Base-by-base conservation (phyloP, 2,113 vertebrate genomes). In the Columba janthina region DNA sequence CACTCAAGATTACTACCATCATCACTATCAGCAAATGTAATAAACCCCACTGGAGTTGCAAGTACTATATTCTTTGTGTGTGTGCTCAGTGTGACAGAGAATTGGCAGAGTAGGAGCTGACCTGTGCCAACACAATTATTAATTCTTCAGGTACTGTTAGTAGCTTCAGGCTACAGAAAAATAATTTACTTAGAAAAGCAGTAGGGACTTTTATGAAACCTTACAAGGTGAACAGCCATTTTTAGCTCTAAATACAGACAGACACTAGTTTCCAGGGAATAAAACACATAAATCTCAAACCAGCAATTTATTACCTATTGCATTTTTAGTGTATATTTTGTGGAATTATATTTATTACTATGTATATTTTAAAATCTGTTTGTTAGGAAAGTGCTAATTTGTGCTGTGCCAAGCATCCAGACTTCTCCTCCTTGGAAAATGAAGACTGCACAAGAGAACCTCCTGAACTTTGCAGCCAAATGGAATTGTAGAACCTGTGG, bases 121-220 rank as follows among this genome's bases (percentile, higher is more conserved):
- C 93, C 53, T 86, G 36, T 78, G 81, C 31, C 83, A 97, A 70
- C 22, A 61, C 14, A 17, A 24, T 95, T 97, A 96, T 91, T 96
- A 96, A 95, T 96, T 97, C 85, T 91, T 94, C 75, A 92, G 57
- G 42, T 93, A 72, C 53, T 72, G 38, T 85, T 96, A 94, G 88
- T 60, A 91, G 88, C 94, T 97, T 51, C 75, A 64, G 90, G 94
- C 77, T 90, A 82, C 53, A 93, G 44, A 96, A 91, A 96, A 97
- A 93, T 94, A 95, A 95, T 96, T 97, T 82, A 78, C 65, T 95
- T 86, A 76, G 88, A 77, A 94, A 96, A 97, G 82, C 57, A 91
- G 46, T 50, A 51, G 51, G 24, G 61, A 61, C 8, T 73, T 97
- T 85, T 90, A 48, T 40, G 92, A 94, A 88, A 89, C 15, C 25